Percentiles rank a stretch among this genome's conserved stretches.
These are phyloP conservation scores for Periophthalmus magnuspinnatus DNA, from an alignment of 2,797 vertebrate genomes.

Conservation along the genomic window DNA sequence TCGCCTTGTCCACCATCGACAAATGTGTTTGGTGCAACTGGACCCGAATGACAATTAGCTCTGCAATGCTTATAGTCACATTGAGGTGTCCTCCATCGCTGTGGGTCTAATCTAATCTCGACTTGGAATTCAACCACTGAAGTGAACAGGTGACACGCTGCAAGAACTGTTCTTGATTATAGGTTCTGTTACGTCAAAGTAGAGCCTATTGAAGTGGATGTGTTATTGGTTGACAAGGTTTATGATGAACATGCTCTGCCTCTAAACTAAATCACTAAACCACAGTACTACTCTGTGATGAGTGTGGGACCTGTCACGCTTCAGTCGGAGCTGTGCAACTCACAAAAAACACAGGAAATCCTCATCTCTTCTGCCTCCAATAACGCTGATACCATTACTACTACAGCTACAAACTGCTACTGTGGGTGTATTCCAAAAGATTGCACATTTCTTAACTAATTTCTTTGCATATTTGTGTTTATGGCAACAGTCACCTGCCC, in stretches of 20 bases:
- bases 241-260: too few species aligned
- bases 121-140: conserved; percentile 35
- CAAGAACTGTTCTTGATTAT: neutral
- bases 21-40: conserved; percentile 41
- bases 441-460: neutral
- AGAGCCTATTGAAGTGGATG: neutral
- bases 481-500: conserved; percentile 87
- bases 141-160: conserved; percentile 4
- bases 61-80: conserved; percentile 49
- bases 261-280: too few species aligned
- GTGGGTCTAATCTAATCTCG: conserved; percentile 45
- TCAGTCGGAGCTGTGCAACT: too few species aligned
- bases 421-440: too few species aligned
- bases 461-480: conserved; percentile 16
- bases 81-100: conserved; percentile 47
- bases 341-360: too few species aligned
- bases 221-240: too few species aligned
- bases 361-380: too few species aligned
- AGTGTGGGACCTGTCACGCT: too few species aligned
- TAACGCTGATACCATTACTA: too few species aligned
- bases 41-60: conserved; percentile 53
- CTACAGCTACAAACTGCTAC: too few species aligned
- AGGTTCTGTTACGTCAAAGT: neutral
- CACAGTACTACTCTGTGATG: too few species aligned
- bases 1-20: conserved; percentile 23